Evolutionary conservation across 2,113 vertebrate genomes (phyloP).

Genomic region (Accipiter cooperii): DNA sequence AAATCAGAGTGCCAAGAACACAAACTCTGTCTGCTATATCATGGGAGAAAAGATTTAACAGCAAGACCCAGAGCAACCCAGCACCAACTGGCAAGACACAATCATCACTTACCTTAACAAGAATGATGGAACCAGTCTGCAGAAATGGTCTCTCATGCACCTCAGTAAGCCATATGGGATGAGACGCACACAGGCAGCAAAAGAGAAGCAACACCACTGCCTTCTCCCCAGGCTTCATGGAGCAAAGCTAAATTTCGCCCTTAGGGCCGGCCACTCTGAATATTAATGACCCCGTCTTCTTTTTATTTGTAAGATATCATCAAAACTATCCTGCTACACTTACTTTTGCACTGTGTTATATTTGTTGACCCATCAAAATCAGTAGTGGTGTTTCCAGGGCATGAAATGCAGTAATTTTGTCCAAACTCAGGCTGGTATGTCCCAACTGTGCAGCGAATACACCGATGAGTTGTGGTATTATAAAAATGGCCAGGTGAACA

Average conservation of each 20-base stretch:
- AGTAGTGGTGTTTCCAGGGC: conserved; percentile 94
- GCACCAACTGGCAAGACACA: not conserved
- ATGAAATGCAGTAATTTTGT: conserved; percentile 88
- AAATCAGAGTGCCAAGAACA: not conserved
- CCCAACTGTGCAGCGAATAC: conserved; percentile 86
- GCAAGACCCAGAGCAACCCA: not conserved
- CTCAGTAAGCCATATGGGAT: not conserved
- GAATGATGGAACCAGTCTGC: not conserved
- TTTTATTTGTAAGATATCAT: not conserved
- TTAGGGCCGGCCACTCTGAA: not conserved
- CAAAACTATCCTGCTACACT: conserved; percentile 15
- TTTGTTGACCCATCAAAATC: conserved; percentile 97
- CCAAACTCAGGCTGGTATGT: conserved; percentile 93
- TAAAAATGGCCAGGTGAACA: conserved; percentile 98
- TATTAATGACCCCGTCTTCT: not conserved
- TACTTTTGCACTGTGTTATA: conserved; percentile 96
- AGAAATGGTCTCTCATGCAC: not conserved
- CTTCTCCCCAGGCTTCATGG: not conserved
- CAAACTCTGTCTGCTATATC: not conserved
- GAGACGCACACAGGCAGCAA: not conserved
- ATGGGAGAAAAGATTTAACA: not conserved
- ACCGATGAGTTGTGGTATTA: conserved; percentile 92
- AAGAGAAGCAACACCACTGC: not conserved
- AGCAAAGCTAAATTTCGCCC: not conserved
- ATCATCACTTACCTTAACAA: not conserved